Base-by-base conservation (phyloP, 92 coral and sea anemone species). In the Heteractis magnifica region DNA sequence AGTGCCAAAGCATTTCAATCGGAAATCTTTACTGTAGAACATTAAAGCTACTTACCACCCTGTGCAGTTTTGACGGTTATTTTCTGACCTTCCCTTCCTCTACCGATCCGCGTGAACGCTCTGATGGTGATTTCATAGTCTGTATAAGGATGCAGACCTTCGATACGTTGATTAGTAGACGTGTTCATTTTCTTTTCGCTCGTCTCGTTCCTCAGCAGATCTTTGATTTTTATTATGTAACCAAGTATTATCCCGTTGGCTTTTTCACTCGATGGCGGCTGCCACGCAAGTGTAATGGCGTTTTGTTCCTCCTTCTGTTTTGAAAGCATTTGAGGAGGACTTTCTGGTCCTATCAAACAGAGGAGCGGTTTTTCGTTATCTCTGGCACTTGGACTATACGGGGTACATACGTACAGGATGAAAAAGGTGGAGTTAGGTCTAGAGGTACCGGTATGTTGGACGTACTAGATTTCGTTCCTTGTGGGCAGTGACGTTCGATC, bases 71-170 rank as follows among this genome's bases (percentile, higher is more conserved):
- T 90, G 19, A 91, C 72, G 26, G 56, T 19, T 55, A 93, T 71
- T 56, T 51, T 77, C 19, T 76, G 79, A 71, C 93, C 88, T 6
- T 65, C 72, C 56, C 82, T 91, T 49, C 95, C 95, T 55, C 41
- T 75, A 10, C 98, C 98, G 76, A 92, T 92, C 50, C 88, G 77
- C 53, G 88, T 95, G 51, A 94, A 95, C 5, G 98, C 89, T 56
- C 60, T 65, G 52, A 95, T 81, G 56, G 73, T 74, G 13, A 91
- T 81, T 34, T 83, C 85, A 77, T 95, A 95, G 52, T 86, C 91
- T 1, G 95, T 93, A 79, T 88, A 95, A 6, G 98, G 98, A 50
- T 84, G 75, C 5, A 95, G 88, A 15, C 71, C 52, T 23, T 77
- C 83, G 6, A 93, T 72, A 21, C 60, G 80, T 14, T 19, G 70